These are phyloP conservation scores for Drosophila rubida DNA, from an alignment of 2,888 invertebrate genomes.

Conservation along the genomic window DNA sequence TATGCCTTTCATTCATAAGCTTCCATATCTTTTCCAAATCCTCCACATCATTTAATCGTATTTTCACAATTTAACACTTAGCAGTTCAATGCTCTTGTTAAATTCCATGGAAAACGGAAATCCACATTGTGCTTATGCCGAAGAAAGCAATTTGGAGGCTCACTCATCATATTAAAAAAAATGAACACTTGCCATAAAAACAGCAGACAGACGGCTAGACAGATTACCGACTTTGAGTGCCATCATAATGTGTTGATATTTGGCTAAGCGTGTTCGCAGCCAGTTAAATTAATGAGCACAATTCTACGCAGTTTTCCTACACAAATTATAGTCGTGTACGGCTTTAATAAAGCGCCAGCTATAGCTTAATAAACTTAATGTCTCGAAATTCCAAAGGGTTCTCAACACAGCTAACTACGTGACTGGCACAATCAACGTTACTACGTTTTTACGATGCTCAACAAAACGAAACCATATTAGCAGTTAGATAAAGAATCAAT, in stretches of 20 bases:
- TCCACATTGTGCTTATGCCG: background rate
- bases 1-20: no score
- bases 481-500: background rate
- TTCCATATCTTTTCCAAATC: no score
- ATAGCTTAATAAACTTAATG: background rate
- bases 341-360: background rate
- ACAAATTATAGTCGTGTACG: background rate
- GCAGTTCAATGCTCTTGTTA: background rate
- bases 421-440: background rate
- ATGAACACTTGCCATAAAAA: no score
- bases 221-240: background rate
- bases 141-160: background rate
- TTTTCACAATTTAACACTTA: no score
- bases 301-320: slow-evolving; percentile 2
- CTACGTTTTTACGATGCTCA: background rate
- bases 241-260: background rate
- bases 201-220: background rate
- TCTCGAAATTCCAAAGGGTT: slow-evolving; percentile 2
- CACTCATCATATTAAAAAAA: background rate
- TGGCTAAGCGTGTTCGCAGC: background rate
- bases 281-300: background rate
- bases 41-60: no score
- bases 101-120: background rate
- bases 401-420: background rate
- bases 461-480: background rate